Conservation (phyloP, 2,888 invertebrate genomes). For the Prosapia bicincta region DNA sequence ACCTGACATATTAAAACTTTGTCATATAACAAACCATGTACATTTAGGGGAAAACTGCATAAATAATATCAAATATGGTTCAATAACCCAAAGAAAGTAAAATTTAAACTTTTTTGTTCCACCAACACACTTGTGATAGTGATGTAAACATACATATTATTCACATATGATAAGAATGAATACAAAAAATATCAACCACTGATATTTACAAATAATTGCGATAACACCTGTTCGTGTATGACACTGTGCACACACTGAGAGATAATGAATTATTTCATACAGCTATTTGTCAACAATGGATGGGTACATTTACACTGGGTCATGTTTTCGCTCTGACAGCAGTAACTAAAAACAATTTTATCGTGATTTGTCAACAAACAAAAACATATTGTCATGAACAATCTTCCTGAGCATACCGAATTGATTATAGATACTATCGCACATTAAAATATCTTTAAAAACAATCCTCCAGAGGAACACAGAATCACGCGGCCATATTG, state of each 20-base stretch:
- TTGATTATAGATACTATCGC: background rate
- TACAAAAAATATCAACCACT: background rate
- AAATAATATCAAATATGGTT: background rate
- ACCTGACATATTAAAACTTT: too few relatives aligned
- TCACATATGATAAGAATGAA: background rate
- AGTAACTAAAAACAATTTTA: background rate
- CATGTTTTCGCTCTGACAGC: conserved; percentile 27
- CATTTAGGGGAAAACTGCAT: too few relatives aligned
- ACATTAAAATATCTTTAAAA: background rate
- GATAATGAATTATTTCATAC: conserved; percentile 1
- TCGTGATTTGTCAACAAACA: background rate
- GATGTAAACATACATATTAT: background rate
- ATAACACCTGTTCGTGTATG: background rate
- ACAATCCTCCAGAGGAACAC: background rate
- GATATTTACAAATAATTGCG: background rate
- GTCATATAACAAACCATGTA: too few relatives aligned
- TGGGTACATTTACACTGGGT: background rate
- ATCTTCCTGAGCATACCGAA: background rate
- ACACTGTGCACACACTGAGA: background rate
- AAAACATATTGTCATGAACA: background rate
- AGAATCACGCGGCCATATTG: conserved; percentile 30
- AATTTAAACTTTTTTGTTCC: background rate
- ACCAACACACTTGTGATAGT: background rate
- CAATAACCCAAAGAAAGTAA: background rate
- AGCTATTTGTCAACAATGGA: conserved; percentile 7